Evolutionary conservation across 1,140 invertebrate species (phyloP), one percentile per base, ranked within the genome.

Genomic region (Lysiphlebus fabarum): DNA sequence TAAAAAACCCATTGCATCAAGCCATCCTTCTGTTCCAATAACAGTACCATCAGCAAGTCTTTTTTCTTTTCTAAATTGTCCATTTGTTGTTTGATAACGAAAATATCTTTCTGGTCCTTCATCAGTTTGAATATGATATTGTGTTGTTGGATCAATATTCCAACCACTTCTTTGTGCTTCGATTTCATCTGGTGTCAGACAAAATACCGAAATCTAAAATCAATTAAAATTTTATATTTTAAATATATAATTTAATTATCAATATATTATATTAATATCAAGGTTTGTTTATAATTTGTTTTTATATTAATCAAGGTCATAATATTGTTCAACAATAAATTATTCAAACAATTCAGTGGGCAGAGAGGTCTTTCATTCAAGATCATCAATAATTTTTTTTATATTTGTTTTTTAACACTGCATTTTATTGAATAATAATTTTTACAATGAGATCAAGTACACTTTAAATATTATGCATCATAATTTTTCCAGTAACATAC

Each of bases 71-170:
- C 92, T 82, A 70, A 91, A 95, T 71, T 95, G 91, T 3, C 91
- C 91, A 72, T 89, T 92, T 62, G 89, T 84, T 0, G 92, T 95
- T 77, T 93, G 91, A 73, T 89, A 94, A 58, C 89, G 83, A 79
- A 92, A 92, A 76, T 88, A 91, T 34, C 91, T 81, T 67, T 93
- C 91, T 0, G 88, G 87, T 26, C 91, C 91, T 75, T 92, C 91
- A 70, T 94, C 92, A n/a, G 90, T 93, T 77, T 93, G 92, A 66
- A 93, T 91, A 77, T 94, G 91, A 75, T 92, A 93, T 75, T 93
- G 91, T 0, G 82, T 83, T 53, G 80, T 82, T 7, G 83, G 83
- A 61, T 80, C 74, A 14, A 81, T 76, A 55, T 82, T 83, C 82
- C 83, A 87, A 45, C 82, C 83, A 64, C 81, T 79, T 59, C 65